Evolutionary conservation across 2,888 invertebrate genomes (phyloP).

Genomic region (Agrochola lychnidis): DNA sequence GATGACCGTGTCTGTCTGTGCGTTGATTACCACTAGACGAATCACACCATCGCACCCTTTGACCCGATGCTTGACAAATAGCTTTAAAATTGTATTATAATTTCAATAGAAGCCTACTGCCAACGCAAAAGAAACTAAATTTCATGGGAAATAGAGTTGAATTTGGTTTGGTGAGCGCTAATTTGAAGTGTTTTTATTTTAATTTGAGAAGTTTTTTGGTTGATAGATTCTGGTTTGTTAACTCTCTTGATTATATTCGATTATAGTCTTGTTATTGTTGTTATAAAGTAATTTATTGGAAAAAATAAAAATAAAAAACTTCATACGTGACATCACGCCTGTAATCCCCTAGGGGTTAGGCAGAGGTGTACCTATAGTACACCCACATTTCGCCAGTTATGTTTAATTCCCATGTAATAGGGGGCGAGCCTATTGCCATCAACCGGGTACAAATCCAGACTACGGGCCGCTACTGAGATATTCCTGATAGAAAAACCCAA

Average conservation of each 20-base stretch:
- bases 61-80: conserved; percentile 85
- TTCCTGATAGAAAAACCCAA: too few relatives aligned
- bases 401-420: too few relatives aligned
- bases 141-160: neutral
- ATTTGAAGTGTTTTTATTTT: conserved; percentile 49
- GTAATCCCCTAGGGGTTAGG: too few relatives aligned
- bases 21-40: conserved; percentile 83
- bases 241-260: conserved; percentile 34
- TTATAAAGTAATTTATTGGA: neutral
- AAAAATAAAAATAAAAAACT: too few relatives aligned
- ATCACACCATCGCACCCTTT: conserved; percentile 82
- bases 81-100: conserved; percentile 75
- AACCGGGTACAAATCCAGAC: too few relatives aligned
- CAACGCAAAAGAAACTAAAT: conserved; percentile 2
- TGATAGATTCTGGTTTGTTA: conserved; percentile 45
- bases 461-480: too few relatives aligned
- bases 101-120: conserved; percentile 37
- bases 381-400: too few relatives aligned
- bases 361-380: too few relatives aligned
- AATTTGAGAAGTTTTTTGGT: conserved; percentile 38
- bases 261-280: conserved; percentile 44
- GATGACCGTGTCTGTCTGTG: conserved; percentile 80
- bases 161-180: neutral
- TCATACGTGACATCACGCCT: too few relatives aligned
- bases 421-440: too few relatives aligned